Evolutionary conservation across 1,140 invertebrate genomes (phyloP), one percentile per base, ranked within the genome.

Genomic region (Zophobas morio): DNA sequence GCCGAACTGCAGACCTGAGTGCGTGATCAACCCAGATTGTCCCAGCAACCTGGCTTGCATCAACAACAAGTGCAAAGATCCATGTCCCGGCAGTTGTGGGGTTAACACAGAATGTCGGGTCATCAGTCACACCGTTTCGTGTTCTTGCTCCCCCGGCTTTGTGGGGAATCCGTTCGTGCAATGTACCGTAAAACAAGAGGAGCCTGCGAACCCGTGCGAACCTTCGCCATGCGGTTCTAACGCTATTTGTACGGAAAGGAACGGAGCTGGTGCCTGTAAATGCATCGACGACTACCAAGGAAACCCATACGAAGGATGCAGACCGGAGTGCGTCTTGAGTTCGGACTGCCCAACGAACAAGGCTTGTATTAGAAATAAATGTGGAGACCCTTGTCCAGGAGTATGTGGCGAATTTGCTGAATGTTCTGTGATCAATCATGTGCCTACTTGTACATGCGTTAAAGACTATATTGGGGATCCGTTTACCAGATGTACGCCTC

Each of bases 381-480:
- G 95, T 86, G 88, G 88, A 71, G 92, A 96, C 86, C 94, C 94
- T 8, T 96, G 95, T 83, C 92, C 91, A 8, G 93, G 92, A 80
- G 90, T 91, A 53, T 96, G 95, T 87, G 95, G 95, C n/a, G 85
- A 88, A 1, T 94, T 95, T 86, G 93, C 94, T 36, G 90, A 94
- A 74, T 96, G 95, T 82, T 91, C 91, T 79, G 94, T 95, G 0
- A 89, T 94, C 20, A 94, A 94, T 84, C 95, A 96, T 84, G 87
- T 93, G 47, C 93, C 94, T 8, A 89, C 90, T n/a, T 96, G 95
- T 84, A 91, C 89, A 78, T 96, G 95, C 84, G 86, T 88, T n/a
- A 78, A 87, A 34, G 92, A 93, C 57, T 95, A 91, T 82, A 93
- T 89, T 42, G 96, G 96, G 72, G 91, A 94, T 89, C 92, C 94